Base-by-base conservation (phyloP, 1,140 invertebrate genomes). In the Pygmarrhopalites habei region DNA sequence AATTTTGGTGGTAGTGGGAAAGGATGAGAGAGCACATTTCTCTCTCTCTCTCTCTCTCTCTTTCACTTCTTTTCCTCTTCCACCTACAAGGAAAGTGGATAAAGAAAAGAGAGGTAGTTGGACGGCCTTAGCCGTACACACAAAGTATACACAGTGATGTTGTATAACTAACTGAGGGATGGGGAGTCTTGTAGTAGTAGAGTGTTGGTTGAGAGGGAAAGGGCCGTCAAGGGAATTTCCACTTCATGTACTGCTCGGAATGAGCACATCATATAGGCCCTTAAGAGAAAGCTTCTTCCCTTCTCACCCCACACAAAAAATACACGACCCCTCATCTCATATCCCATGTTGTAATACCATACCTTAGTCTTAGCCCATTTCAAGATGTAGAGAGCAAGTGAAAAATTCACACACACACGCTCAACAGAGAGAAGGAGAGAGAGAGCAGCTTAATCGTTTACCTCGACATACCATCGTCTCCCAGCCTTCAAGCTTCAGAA, bases 171-270 rank as follows among this genome's bases (percentile, higher is more conserved):
- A 35, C 32, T 35, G 58, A 58, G 44, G 46, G 25, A 59, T 47
- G 12, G 44, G 3, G 14, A 5, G n/a, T n/a, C n/a, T n/a, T n/a
- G n/a, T n/a, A n/a, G n/a, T n/a, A n/a, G 35, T 17, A 41, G 39
- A 12, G 12, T n/a, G 39, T 41, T 41, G 46, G 19, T 19, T 49
- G 46, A 49, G 46, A 49, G 46, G 19, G 46, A 49, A 49, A 65
- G 63, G 58, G 58, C 63, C 63, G 58, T 65, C 63, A 39, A 60
- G 58, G 64, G 58, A 65, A 65, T 65, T 65, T 65, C 64, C 64
- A 58, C 51, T 57, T 65, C 64, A 57, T 60, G 58, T 60, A 60
- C 35, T 44, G 35, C 58, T 65, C 58, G 52, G 41, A 65, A 65
- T 64, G 62, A 64, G 55, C 28, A 26, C 55, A 58, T 58, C 52